Evolutionary conservation across 2,888 invertebrate species (phyloP), one percentile per base, ranked within the genome.

Genomic region (Eristalis tenax): DNA sequence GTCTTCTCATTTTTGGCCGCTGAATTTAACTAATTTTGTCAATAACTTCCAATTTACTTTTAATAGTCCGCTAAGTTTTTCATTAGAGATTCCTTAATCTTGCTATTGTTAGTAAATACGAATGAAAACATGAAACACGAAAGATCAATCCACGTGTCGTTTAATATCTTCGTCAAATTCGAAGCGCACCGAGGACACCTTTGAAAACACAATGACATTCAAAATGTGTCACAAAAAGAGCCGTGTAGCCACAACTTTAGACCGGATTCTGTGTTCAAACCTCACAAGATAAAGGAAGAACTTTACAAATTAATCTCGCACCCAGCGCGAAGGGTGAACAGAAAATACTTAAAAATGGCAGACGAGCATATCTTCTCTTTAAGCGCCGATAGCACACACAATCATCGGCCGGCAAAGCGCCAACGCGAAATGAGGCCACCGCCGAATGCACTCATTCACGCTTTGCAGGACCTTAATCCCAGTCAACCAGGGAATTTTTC

Each of bases 361-460:
- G 71, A 73, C 71, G 71, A 26, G 69, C 28, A 22, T 61, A 61
- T 70, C 65, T 38, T 56, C 56, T 69, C 35, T 28, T 66, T 73
- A 81, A 85, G 77, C 63, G 76, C 76, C 68, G 68, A 77, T 71
- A 68, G 59, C 63, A 81, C 76, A 85, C 18, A 50, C 50, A 50
- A 18, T 50, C 18, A 81, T 77, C 76, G 71, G 32, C 63, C 43
- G 50, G 40, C 43, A 61, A 77, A 85, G 82, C 76, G 76, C 63
- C 75, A 18, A 8, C 50, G 18, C 65, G 35, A 73, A 85, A 85
- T 63, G 82, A 85, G 82, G 85, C 82, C 85, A 85, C 59, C 71
- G 84, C 71, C 71, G 71, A 81, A 81, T 85, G 84, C 84, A 85
- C 85, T 77, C 82, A 65, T 85, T 73, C 77, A 73, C 77, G 70